Conservation (phyloP, 2,888 invertebrate species). For the Sussaba pulchella region DNA sequence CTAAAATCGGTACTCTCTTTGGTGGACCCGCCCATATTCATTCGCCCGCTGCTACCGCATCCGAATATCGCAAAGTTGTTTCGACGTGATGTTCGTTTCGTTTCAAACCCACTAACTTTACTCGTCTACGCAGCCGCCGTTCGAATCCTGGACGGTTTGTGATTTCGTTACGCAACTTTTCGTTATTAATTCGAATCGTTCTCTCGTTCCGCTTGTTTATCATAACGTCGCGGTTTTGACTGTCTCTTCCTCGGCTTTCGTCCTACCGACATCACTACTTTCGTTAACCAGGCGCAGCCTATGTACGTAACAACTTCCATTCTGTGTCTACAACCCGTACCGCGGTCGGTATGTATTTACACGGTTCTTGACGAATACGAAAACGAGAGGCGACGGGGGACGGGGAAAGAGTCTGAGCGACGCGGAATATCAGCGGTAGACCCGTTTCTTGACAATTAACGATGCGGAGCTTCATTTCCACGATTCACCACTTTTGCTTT, state of each 20-base stretch:
- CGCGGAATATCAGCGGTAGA: constrained; percentile 37
- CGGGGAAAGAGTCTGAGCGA: too few species aligned
- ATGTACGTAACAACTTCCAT: constrained; percentile 17
- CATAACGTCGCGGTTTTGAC: constrained; percentile 45
- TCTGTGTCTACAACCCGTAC: constrained; percentile 28
- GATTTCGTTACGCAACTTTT: constrained; percentile 59
- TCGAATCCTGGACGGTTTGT: constrained; percentile 30
- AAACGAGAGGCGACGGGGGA: too few species aligned
- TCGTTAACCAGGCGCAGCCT: constrained; percentile 15
- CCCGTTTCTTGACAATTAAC: constrained; percentile 67
- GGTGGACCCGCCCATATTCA: too few species aligned
- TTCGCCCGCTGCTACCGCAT: constrained; percentile 38
- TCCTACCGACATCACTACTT: constrained; percentile 29
- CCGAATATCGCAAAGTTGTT: constrained; percentile 55
- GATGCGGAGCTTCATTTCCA: constrained; percentile 64
- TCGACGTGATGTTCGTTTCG: constrained; percentile 43
- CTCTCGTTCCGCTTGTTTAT: constrained; percentile 34
- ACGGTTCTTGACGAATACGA: too few species aligned
- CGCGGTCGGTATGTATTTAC: constrained; percentile 58
- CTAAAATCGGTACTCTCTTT: too few species aligned
- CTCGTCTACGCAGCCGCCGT: neutral
- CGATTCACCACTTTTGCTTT: constrained; percentile 50
- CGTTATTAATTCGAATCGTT: constrained; percentile 53
- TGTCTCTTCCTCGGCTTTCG: neutral
- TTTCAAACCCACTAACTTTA: constrained; percentile 13